A percentile compares a stretch with the other conserved stretches of the same genome.
phyloP scores from a whole-genome alignment of 2,797 vertebrate genomes.

The Chaetophractus vellerosus region DNA sequence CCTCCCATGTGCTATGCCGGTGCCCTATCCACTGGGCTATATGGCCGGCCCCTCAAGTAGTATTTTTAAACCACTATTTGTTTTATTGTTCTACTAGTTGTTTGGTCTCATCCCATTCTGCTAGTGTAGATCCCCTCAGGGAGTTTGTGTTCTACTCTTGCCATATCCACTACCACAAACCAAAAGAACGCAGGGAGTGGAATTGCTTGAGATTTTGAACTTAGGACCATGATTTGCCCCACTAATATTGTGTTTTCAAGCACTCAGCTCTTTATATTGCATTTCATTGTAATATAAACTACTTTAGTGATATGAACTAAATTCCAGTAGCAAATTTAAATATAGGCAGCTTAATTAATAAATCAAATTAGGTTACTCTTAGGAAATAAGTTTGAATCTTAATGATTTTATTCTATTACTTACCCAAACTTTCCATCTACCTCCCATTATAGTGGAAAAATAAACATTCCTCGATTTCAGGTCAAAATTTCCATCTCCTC shows the following conservation, averaged over 20 bases:
- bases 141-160: background rate
- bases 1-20: no score
- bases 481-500: background rate
- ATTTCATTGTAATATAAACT: background rate
- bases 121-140: background rate
- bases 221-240: background rate
- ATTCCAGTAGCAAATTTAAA: background rate
- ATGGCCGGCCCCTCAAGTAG: no score
- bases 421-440: background rate
- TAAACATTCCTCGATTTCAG: background rate
- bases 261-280: background rate
- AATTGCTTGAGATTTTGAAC: background rate
- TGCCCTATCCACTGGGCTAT: no score
- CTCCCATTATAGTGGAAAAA: background rate
- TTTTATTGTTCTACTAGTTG: background rate
- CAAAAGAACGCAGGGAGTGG: background rate
- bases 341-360: background rate
- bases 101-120: background rate
- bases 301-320: background rate
- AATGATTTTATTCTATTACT: background rate
- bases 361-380: background rate
- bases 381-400: background rate
- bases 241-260: background rate
- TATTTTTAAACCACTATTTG: background rate
- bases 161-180: rapidly evolving